A percentile compares a stretch with the other conserved stretches of the same genome.
phyloP scores from a whole-genome alignment of 2,113 vertebrate genomes.

The Microtus richardsoni region DNA sequence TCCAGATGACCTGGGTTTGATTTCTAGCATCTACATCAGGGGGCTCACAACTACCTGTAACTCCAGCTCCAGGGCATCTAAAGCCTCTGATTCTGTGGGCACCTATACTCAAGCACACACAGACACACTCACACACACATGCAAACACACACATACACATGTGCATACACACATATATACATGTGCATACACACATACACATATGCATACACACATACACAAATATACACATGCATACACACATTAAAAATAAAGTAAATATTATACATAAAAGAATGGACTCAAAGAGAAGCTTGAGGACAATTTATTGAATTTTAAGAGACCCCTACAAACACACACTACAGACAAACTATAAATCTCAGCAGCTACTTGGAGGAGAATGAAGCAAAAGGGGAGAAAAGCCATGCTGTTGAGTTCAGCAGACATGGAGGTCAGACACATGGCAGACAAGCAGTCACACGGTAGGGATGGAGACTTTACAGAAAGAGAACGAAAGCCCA shows the following conservation, averaged over 20 bases:
- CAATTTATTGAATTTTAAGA: background rate
- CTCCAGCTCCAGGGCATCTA: background rate
- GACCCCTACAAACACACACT: background rate
- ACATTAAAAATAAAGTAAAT: background rate
- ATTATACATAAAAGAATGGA: background rate
- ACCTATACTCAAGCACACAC: background rate
- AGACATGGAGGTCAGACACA: background rate
- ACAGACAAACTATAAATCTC: background rate
- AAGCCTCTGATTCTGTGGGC: background rate
- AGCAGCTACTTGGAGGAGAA: background rate
- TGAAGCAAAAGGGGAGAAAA: no score
- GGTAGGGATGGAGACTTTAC: background rate
- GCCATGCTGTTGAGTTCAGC: background rate
- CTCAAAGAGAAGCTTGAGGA: background rate
- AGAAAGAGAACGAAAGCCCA: background rate
- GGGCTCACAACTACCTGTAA: background rate
- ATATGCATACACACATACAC: background rate
- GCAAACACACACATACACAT: background rate
- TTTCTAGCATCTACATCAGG: no score
- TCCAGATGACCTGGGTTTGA: background rate
- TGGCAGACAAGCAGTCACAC: background rate
- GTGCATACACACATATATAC: background rate
- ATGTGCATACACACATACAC: background rate
- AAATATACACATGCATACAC: background rate
- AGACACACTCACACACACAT: background rate